Conservation (phyloP, 2,797 vertebrate species). For the Gymnocypris eckloni region DNA sequence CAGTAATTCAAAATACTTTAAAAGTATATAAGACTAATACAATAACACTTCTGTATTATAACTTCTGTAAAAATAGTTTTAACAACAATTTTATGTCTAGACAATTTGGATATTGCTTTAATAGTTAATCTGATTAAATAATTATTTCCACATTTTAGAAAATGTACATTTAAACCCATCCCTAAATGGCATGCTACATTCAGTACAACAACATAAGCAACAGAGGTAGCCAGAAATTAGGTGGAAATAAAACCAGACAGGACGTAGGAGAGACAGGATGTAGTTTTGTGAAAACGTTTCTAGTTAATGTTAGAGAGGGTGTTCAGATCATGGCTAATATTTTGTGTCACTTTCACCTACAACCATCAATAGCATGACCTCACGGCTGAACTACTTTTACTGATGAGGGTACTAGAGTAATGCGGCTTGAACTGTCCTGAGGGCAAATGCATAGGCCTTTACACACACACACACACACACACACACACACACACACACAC, state of each 20-base stretch:
- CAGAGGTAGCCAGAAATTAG: neutral
- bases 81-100: neutral
- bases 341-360: no score
- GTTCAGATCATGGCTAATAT: no score
- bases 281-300: no score
- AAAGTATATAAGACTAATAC: neutral
- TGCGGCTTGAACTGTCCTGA: no score
- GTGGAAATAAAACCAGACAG: conserved; percentile 14
- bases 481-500: no score
- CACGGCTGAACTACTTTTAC: no score
- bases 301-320: no score
- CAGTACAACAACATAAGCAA: neutral
- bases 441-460: no score
- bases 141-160: neutral
- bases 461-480: no score
- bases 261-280: neutral
- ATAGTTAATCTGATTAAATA: neutral
- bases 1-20: neutral
- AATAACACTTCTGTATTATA: neutral
- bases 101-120: neutral
- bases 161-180: neutral
- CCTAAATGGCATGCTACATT: neutral
- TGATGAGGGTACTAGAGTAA: no score
- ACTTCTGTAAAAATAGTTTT: neutral
- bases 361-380: no score